A percentile compares a stretch with the other conserved stretches of the same genome.
Conservation (phyloP, 2,888 invertebrate species). For the Meandrusa payeni region DNA sequence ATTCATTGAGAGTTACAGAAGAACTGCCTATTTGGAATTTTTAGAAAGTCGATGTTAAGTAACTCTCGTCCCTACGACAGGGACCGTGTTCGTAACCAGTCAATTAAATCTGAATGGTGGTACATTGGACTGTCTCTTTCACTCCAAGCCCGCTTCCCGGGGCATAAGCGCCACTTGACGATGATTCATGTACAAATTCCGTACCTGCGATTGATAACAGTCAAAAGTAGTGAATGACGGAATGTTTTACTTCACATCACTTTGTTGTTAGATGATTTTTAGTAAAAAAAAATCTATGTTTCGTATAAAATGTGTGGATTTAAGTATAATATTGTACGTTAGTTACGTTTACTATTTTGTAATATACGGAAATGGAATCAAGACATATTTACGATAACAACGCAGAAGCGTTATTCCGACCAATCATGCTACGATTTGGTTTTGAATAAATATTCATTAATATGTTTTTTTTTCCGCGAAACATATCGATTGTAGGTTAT, state of each 20-base stretch:
- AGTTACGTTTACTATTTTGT: too few species aligned
- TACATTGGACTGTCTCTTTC: constrained; percentile 67
- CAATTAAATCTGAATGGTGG: constrained; percentile 77
- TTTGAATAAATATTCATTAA: constrained; percentile 19
- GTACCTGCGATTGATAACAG: constrained; percentile 76
- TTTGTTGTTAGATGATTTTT: too few species aligned
- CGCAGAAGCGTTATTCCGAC: constrained; percentile 30
- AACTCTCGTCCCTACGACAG: constrained; percentile 71
- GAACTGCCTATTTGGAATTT: constrained; percentile 64
- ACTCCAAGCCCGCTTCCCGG: constrained; percentile 59
- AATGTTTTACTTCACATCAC: constrained; percentile 62
- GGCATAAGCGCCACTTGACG: constrained; percentile 75
- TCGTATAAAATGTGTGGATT: too few species aligned
- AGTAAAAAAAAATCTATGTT: too few species aligned
- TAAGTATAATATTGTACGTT: too few species aligned
- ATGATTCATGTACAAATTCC: constrained; percentile 77
- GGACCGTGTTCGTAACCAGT: constrained; percentile 76
- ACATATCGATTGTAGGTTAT: constrained; percentile 4
- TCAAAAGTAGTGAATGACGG: constrained; percentile 70
- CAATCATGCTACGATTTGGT: constrained; percentile 9
- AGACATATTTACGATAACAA: constrained; percentile 1
- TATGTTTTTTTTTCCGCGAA: constrained; percentile 9
- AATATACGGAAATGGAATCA: too few species aligned
- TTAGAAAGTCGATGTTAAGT: constrained; percentile 74
- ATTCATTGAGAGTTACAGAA: constrained; percentile 48